phyloP scores from a whole-genome alignment of 2,113 vertebrate species.

The Colinus virginianus region DNA sequence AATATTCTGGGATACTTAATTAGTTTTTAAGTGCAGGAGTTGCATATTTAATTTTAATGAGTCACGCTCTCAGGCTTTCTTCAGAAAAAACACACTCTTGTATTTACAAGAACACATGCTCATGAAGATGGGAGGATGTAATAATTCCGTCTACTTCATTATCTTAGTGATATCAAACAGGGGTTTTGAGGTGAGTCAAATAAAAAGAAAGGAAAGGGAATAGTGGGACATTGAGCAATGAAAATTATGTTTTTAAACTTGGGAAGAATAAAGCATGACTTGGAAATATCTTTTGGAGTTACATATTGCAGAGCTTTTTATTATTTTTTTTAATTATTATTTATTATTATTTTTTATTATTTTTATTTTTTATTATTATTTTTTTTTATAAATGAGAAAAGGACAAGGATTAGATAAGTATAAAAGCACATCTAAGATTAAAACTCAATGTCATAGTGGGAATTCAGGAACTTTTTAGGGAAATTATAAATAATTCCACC shows the following conservation, averaged over 20 bases:
- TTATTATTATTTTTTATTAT: background rate
- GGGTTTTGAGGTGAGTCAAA: background rate
- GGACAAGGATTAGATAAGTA: background rate
- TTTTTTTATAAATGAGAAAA: background rate
- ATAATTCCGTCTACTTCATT: background rate
- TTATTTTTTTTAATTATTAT: background rate
- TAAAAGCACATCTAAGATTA: background rate
- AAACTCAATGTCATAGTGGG: background rate
- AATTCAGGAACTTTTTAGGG: background rate
- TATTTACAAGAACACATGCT: background rate
- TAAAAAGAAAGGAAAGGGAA: background rate
- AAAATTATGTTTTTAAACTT: background rate
- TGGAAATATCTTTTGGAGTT: background rate
- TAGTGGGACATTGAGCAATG: background rate
- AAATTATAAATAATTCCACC: background rate
- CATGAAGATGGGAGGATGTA: background rate
- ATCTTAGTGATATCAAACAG: background rate
- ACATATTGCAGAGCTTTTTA: background rate
- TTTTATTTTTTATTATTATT: background rate
- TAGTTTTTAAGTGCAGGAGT: background rate
- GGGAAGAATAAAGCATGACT: background rate
- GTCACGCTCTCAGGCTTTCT: background rate
- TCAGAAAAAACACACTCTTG: background rate
- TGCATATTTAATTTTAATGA: conserved; percentile 12
- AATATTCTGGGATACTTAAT: conserved; percentile 17